These are phyloP conservation scores for Melipona beecheii DNA, from an alignment of 2,888 invertebrate genomes.

Conservation along the genomic window DNA sequence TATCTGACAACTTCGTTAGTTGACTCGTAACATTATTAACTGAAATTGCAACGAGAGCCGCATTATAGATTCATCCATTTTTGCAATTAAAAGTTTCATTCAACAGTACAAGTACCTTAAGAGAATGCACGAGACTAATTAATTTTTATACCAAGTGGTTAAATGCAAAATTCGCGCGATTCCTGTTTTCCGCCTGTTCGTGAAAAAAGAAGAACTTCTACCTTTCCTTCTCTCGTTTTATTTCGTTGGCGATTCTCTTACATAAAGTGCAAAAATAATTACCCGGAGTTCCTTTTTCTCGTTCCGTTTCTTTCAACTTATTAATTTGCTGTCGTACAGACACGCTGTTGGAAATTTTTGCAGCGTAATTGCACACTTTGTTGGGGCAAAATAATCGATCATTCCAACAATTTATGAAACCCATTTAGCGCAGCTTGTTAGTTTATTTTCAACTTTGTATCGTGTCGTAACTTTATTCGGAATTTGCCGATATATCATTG, in stretches of 20 bases:
- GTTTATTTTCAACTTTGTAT: neutral
- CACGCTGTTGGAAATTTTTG: neutral
- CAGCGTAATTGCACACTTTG: neutral
- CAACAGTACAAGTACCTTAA: neutral
- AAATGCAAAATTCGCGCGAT: too few relatives aligned
- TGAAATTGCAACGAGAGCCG: neutral
- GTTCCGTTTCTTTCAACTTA: neutral
- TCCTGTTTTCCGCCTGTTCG: neutral
- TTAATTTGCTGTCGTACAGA: neutral
- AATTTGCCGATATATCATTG: neutral
- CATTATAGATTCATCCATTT: neutral
- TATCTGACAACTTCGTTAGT: neutral
- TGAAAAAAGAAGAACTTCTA: too few relatives aligned
- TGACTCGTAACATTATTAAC: neutral
- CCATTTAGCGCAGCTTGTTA: neutral
- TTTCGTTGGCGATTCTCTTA: neutral
- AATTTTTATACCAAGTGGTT: neutral
- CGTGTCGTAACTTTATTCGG: too few relatives aligned
- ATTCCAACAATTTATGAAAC: neutral
- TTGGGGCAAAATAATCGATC: neutral
- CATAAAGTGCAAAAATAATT: neutral
- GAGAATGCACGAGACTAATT: slow-evolving; percentile 4
- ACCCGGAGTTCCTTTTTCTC: neutral
- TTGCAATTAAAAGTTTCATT: slow-evolving; percentile 27
- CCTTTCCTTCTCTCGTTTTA: neutral